Evolutionary conservation across 2,888 invertebrate species (phyloP), one percentile per base, ranked within the genome.

Genomic region (Ditula angustiorana): DNA sequence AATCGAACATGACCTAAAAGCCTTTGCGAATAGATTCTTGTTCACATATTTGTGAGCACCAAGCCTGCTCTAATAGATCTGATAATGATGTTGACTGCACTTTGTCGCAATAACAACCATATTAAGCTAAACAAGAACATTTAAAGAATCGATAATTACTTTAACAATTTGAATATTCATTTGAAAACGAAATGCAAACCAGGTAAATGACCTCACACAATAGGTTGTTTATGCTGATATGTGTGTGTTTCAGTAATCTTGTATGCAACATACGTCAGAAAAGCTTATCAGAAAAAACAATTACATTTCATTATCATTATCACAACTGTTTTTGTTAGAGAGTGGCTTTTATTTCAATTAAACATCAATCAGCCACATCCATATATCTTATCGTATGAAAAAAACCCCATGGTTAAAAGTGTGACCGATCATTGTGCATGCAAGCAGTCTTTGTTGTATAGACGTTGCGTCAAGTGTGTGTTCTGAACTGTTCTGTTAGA

Each of bases 121-220:
- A 13, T n/a, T 16, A 16, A 37, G 5, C 2, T 1, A 16, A 5
- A 16, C 37, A 37, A 16, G 7, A 16, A 8, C 8, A 37, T 16
- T 13, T 37, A 37, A 7, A 7, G 16, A 37, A 37, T 1, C 11
- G 5, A 7, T 37, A 37, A 35, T 16, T 37, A 13, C 37, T 13
- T 16, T 5, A 3, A 37, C 5, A 46, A 46, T 11, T 46, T 23
- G n/a, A 47, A 19, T 5, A 44, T 8, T 23, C 11, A 60, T 19
- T 33, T 2, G 24, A 33, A 46, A 33, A 55, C 46, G n/a, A n/a
- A n/a, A 13, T 35, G 35, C 24, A 35, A 19, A 5, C 8, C n/a
- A 61, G 46, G 61, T 55, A 46, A 55, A 55, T 26, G 33, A 35
- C 33, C 55, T 61, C 4, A 53, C 30, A 46, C 53, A 61, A 44